Evolutionary conservation across 2,797 vertebrate genomes (phyloP).

Genomic region (Oreonectes daqikongensis): DNA sequence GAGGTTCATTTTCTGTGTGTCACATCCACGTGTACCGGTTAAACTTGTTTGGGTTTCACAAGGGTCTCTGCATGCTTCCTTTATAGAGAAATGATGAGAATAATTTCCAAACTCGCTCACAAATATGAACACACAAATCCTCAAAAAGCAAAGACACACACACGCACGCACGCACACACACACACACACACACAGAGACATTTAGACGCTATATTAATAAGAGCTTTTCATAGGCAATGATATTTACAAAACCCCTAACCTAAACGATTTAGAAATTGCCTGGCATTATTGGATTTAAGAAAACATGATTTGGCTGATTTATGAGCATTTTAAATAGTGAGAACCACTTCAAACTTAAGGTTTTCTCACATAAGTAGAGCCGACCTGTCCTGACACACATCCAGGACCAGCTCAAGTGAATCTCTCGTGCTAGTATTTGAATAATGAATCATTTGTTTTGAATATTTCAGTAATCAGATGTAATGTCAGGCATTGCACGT

Average conservation of each 20-base stretch:
- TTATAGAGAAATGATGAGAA: neutral
- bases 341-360: neutral
- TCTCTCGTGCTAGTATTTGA: conserved; percentile 40
- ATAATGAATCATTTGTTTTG: conserved; percentile 49
- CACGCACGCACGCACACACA: no score
- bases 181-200: neutral
- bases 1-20: neutral
- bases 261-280: neutral
- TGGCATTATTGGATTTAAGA: neutral
- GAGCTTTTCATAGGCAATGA: neutral
- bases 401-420: conserved; percentile 40
- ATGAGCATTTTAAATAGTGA: neutral
- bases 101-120: neutral
- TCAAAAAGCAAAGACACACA: neutral
- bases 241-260: conserved; percentile 5
- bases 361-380: neutral
- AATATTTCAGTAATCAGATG: conserved; percentile 57
- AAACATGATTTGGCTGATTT: neutral
- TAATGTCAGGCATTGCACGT: conserved; percentile 51
- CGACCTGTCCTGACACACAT: neutral
- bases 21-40: neutral
- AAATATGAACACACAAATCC: neutral
- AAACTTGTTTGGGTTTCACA: neutral
- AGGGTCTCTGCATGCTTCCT: neutral
- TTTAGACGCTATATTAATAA: neutral